Conservation (phyloP, 2,797 vertebrate species). For the Typhlichthys eigenmanni region DNA sequence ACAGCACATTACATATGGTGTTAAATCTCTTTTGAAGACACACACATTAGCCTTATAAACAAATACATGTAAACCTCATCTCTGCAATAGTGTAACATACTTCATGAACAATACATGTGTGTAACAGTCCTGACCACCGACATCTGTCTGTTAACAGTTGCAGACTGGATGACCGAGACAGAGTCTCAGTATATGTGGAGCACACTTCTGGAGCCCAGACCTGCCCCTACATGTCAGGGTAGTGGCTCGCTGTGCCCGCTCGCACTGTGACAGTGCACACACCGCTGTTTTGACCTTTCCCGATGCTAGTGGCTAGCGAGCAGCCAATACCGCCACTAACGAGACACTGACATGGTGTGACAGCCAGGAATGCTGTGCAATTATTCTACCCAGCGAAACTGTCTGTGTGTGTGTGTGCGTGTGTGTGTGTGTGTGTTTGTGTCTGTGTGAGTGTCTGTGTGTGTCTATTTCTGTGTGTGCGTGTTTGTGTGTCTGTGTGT, state of each 20-base stretch:
- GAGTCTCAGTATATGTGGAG: conserved; percentile 12
- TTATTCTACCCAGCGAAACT: conserved; percentile 54
- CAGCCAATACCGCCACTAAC: conserved; percentile 62
- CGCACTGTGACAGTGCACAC: conserved; percentile 57
- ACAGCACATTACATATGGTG: too few relatives aligned
- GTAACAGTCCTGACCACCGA: too few relatives aligned
- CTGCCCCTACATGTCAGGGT: conserved; percentile 34
- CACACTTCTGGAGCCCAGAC: conserved; percentile 9
- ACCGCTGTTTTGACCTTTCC: conserved; percentile 65
- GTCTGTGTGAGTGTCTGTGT: background rate
- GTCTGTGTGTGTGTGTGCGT: conserved; percentile 31
- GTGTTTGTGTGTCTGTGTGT: background rate
- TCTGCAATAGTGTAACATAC: too few relatives aligned
- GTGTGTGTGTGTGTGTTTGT: background rate
- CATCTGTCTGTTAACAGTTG: conserved; percentile 7
- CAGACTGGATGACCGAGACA: conserved; percentile 8
- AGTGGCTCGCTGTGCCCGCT: conserved; percentile 42
- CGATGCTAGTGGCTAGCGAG: conserved; percentile 53
- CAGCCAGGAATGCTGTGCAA: conserved; percentile 62
- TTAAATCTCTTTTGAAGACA: too few relatives aligned
- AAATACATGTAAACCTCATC: too few relatives aligned
- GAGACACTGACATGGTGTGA: conserved; percentile 68
- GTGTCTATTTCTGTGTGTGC: background rate
- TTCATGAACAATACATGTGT: too few relatives aligned
- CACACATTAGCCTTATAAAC: too few relatives aligned